Evolutionary conservation across 2,888 invertebrate species (phyloP).

Genomic region (Sminthurides aquaticus): DNA sequence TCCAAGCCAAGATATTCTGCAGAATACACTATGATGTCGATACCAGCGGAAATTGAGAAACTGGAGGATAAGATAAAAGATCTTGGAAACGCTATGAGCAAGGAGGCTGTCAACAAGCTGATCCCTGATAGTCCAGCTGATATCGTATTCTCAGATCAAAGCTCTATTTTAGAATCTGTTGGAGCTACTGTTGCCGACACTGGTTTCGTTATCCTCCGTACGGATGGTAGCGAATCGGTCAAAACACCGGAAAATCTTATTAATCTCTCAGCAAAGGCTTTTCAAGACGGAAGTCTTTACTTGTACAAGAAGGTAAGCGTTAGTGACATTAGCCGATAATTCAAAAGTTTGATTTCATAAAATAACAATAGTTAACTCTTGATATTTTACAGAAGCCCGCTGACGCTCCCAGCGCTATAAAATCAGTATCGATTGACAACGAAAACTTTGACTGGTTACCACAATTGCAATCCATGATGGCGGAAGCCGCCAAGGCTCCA

Average conservation of each 20-base stretch:
- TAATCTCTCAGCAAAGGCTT: neutral
- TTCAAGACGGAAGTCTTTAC: neutral
- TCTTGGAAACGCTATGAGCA: constrained; percentile 10
- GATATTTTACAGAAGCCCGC: neutral
- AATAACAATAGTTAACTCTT: neutral
- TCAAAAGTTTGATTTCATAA: neutral
- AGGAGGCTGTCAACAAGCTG: constrained; percentile 11
- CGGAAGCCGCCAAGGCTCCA: constrained; percentile 53
- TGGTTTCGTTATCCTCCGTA: constrained; percentile 11
- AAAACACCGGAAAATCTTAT: neutral
- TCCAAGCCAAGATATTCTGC: constrained; percentile 14
- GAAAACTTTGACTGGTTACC: constrained; percentile 69
- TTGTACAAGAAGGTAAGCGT: constrained; percentile 21
- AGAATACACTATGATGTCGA: constrained; percentile 6
- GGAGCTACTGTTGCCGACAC: constrained; percentile 4
- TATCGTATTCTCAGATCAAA: constrained; percentile 14
- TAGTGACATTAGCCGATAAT: no score
- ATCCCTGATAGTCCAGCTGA: constrained; percentile 8
- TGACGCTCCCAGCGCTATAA: neutral
- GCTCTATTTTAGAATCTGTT: neutral
- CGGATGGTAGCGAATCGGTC: neutral
- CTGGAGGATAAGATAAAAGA: constrained; percentile 6
- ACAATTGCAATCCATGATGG: constrained; percentile 63
- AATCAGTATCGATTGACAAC: constrained; percentile 4
- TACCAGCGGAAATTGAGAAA: constrained; percentile 6